phyloP scores from a whole-genome alignment of 2,113 vertebrate species.

The Poeciliopsis turrubarensis region DNA sequence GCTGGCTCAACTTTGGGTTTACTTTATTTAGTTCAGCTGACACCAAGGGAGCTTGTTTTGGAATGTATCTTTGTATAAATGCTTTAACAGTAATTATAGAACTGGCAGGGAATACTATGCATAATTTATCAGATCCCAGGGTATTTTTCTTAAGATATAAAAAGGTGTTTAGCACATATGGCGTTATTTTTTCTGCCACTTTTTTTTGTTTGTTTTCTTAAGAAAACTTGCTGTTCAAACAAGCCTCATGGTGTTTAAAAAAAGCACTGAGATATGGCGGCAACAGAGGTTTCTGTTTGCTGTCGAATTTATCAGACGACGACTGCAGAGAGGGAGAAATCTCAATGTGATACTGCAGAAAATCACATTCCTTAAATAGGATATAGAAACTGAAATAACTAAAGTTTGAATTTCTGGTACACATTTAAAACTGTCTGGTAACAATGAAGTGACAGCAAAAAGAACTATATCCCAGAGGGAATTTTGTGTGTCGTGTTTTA shows the following conservation, averaged over 20 bases:
- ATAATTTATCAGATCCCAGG: constrained; percentile 13
- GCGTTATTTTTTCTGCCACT: constrained; percentile 18
- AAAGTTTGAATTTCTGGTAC: neutral
- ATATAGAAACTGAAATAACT: neutral
- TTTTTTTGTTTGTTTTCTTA: constrained; percentile 6
- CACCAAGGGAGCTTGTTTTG: neutral
- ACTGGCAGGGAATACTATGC: constrained; percentile 2
- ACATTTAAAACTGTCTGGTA: neutral
- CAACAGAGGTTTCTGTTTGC: constrained; percentile 3
- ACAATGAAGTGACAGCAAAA: neutral
- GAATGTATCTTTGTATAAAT: constrained; percentile 16
- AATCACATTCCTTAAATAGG: neutral
- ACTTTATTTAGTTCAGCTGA: constrained; percentile 4
- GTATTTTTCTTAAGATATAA: constrained; percentile 11
- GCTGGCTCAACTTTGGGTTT: constrained; percentile 1
- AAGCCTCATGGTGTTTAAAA: constrained; percentile 25
- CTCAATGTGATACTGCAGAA: neutral
- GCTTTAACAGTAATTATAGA: constrained; percentile 37
- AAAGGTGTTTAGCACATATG: constrained; percentile 7
- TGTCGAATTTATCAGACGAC: constrained; percentile 12
- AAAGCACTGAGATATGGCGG: constrained; percentile 2
- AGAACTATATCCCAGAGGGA: neutral
- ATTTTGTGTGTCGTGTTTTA: neutral
- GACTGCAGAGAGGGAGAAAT: neutral
- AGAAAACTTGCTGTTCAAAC: constrained; percentile 16